A percentile compares a stretch with the other conserved stretches of the same genome.
phyloP scores from a whole-genome alignment of 2,113 vertebrate species.

The Antigone vipio region DNA sequence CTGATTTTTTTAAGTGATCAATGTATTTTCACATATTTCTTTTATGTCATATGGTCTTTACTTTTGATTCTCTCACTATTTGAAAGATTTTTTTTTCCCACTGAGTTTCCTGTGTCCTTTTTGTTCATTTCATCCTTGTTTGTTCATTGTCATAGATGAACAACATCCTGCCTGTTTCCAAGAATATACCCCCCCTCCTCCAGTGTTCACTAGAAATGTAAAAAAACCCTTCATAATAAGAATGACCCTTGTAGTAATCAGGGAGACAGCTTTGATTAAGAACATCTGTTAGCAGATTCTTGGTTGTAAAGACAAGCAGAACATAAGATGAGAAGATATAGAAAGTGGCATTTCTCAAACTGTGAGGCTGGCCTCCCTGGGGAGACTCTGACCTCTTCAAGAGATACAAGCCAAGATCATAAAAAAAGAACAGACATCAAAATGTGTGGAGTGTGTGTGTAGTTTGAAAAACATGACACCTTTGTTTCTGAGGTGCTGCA shows the following conservation, averaged over 20 bases:
- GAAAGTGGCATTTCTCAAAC: conserved; percentile 36
- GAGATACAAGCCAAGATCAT: conserved; percentile 2
- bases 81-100: too few relatives aligned
- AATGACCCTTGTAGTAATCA: conserved; percentile 45
- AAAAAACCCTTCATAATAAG: neutral
- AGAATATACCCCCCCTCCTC: neutral
- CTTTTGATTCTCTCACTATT: too few relatives aligned
- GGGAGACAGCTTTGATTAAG: conserved; percentile 61
- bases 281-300: conserved; percentile 62
- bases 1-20: too few relatives aligned
- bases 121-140: neutral
- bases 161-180: neutral
- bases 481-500: neutral
- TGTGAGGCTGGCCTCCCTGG: conserved; percentile 19
- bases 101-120: neutral
- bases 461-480: conserved; percentile 5
- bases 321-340: conserved; percentile 6
- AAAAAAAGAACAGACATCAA: neutral
- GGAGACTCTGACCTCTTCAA: conserved; percentile 23
- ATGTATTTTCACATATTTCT: too few relatives aligned
- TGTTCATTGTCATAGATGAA: neutral
- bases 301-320: conserved; percentile 10
- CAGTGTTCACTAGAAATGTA: neutral
- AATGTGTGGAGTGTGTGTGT: neutral
- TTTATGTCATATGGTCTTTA: too few relatives aligned